phyloP scores from a whole-genome alignment of 1,140 invertebrate genomes.

The Epicauta chinensis region DNA sequence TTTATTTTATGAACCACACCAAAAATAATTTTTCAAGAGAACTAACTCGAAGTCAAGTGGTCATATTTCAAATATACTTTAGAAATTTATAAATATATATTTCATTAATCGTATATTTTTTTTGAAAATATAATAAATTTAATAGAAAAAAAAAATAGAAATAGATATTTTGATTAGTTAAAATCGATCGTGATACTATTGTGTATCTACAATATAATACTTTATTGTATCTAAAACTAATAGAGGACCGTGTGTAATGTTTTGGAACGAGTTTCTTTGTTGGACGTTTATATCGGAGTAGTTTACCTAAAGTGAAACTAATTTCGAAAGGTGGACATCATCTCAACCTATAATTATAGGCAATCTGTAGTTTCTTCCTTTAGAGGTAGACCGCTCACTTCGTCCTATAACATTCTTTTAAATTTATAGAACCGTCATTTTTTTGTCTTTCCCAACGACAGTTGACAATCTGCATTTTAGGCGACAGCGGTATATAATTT shows the following conservation, averaged over 20 bases:
- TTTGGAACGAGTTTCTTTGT: slow-evolving; percentile 15
- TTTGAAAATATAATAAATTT: no score
- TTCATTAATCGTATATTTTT: no score
- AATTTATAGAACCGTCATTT: slow-evolving; percentile 17
- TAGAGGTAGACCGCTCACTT: slow-evolving; percentile 9
- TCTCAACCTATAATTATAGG: slow-evolving; percentile 17
- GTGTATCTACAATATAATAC: no score
- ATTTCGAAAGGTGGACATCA: slow-evolving; percentile 18
- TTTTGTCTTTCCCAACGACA: slow-evolving; percentile 14
- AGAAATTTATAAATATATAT: no score
- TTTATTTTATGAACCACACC: no score
- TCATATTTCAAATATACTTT: no score
- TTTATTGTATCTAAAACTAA: background rate
- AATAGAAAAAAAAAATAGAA: no score
- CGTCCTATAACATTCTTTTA: slow-evolving; percentile 16
- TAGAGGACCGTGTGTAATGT: slow-evolving; percentile 14
- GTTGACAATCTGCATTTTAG: slow-evolving; percentile 17
- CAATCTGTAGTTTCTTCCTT: slow-evolving; percentile 16
- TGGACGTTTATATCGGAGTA: slow-evolving; percentile 14
- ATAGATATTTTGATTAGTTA: no score
- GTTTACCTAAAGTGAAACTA: slow-evolving; percentile 19
- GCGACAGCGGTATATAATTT: slow-evolving; percentile 19
- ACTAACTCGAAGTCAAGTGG: no score
- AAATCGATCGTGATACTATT: no score
- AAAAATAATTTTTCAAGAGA: no score